phyloP scores from a whole-genome alignment of 2,797 vertebrate species.

The Tauraco hartlaubi region DNA sequence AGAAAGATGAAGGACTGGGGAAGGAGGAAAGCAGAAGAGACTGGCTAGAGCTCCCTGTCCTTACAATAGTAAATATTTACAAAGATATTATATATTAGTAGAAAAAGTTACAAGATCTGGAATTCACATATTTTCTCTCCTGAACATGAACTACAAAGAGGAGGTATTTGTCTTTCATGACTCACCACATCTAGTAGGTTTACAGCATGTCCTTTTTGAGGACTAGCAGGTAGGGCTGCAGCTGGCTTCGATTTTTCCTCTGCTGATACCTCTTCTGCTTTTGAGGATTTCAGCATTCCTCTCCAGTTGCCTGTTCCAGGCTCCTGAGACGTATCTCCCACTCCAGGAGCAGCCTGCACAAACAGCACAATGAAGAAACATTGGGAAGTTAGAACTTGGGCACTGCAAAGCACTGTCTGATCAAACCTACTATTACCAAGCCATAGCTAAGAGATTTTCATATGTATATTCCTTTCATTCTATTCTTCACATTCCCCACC shows the following conservation, averaged over 20 bases:
- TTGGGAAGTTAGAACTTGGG: not conserved
- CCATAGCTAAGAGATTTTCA: not conserved
- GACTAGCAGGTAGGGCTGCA: constrained; percentile 81
- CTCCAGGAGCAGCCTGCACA: constrained; percentile 69
- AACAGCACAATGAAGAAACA: constrained; percentile 31
- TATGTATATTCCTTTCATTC: not conserved
- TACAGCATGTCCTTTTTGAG: constrained; percentile 91
- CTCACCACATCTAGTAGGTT: constrained; percentile 97
- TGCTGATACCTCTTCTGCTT: constrained; percentile 83
- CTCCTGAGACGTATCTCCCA: constrained; percentile 84
- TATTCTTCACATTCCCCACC: not conserved
- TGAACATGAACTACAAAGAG: not conserved
- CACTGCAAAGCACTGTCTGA: not conserved
- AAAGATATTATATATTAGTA: not conserved
- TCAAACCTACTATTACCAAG: not conserved
- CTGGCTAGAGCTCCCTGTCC: not conserved
- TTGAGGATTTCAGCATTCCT: constrained; percentile 93
- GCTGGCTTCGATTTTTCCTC: constrained; percentile 83
- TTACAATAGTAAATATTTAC: not conserved
- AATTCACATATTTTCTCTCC: not conserved
- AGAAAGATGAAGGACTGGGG: not conserved
- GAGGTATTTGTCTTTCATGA: not conserved
- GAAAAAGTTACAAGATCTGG: not conserved
- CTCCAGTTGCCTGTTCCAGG: constrained; percentile 92
- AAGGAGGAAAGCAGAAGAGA: not conserved